Percentiles rank a stretch among this genome's conserved stretches.
Conservation (phyloP, 2,888 invertebrate genomes). For the Plebejus melissa region DNA sequence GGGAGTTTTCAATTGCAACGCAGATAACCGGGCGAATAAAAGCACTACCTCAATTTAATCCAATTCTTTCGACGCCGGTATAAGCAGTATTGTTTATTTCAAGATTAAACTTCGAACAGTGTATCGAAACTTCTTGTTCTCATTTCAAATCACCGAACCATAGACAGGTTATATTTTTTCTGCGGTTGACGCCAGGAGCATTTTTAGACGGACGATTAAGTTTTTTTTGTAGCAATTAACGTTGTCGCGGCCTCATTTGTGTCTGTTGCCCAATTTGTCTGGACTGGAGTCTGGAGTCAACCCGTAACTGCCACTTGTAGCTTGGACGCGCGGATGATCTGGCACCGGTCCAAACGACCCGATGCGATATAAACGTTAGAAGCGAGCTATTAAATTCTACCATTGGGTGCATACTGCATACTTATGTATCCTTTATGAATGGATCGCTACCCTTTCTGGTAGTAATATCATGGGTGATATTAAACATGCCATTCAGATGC, state of each 20-base stretch:
- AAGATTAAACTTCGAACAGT: too few species aligned
- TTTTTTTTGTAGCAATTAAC: conserved; percentile 36
- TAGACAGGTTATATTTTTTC: not conserved
- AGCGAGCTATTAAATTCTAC: conserved; percentile 13
- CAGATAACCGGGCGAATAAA: conserved; percentile 45
- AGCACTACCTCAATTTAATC: conserved; percentile 43
- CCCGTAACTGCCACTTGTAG: conserved; percentile 66
- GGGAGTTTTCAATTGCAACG: conserved; percentile 59
- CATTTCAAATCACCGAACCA: not conserved
- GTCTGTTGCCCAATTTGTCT: conserved; percentile 63
- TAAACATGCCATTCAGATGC: not conserved
- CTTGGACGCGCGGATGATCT: conserved; percentile 51
- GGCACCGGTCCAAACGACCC: conserved; percentile 56
- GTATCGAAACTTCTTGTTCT: not conserved
- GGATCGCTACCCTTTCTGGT: not conserved
- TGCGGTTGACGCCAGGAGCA: not conserved
- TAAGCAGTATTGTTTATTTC: not conserved
- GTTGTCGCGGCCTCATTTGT: conserved; percentile 51
- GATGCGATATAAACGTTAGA: conserved; percentile 2
- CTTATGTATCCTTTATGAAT: not conserved
- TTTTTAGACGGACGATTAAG: conserved; percentile 23
- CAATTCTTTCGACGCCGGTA: conserved; percentile 5
- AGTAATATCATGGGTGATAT: not conserved
- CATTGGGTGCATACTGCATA: not conserved
- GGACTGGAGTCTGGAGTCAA: conserved; percentile 52